Conservation (phyloP, 53 echinoderm and acorn worm genomes). For the Crossaster papposus region DNA sequence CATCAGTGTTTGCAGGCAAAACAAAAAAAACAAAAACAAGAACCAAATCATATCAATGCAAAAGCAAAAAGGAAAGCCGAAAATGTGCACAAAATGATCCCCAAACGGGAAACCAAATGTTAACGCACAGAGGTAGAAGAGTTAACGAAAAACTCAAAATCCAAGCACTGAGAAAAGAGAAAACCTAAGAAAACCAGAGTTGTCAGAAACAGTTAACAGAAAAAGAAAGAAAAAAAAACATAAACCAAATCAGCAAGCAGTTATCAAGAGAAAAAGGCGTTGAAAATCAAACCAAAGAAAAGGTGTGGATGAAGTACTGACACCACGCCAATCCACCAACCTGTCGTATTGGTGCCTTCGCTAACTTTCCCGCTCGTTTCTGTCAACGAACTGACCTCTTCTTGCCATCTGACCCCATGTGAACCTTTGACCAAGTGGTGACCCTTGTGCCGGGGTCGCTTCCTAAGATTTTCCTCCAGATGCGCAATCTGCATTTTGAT, state of each 20-base stretch:
- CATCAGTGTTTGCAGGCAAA: conserved; percentile 13
- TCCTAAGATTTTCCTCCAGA: conserved; percentile 75
- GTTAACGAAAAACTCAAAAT: not conserved
- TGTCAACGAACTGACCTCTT: not conserved
- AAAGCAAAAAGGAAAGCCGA: not conserved
- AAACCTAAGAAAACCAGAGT: not conserved
- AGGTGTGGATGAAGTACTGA: not conserved
- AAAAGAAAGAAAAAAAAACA: too few relatives aligned
- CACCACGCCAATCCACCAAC: not conserved
- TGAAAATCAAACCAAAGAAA: not conserved
- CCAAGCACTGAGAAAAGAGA: not conserved
- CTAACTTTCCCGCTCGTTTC: not conserved
- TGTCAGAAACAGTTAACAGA: not conserved
- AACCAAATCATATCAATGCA: conserved; percentile 7
- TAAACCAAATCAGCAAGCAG: not conserved
- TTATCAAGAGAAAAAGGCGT: not conserved
- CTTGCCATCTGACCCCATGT: conserved; percentile 37
- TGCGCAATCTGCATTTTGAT: conserved; percentile 87
- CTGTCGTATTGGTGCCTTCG: not conserved
- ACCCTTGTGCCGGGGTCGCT: conserved; percentile 48
- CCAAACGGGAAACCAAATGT: not conserved
- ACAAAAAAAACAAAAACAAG: not conserved
- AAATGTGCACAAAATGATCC: not conserved
- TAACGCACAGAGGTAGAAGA: not conserved
- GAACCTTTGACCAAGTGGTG: conserved; percentile 10